Conservation (phyloP, 1,140 invertebrate species). For the Drosophila lacteicornis region DNA sequence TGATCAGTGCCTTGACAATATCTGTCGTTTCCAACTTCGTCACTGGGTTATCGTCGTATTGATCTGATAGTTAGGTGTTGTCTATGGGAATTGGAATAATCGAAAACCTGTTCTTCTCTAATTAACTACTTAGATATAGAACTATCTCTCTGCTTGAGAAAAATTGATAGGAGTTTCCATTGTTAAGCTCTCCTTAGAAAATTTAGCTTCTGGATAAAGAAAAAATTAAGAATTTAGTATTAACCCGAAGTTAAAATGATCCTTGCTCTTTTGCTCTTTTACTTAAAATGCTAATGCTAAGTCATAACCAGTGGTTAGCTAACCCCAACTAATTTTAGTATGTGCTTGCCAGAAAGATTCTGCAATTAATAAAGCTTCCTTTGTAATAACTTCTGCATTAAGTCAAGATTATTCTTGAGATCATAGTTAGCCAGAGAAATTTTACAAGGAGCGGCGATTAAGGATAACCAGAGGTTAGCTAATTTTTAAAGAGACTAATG, state of each 20-base stretch:
- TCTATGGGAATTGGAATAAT: background rate
- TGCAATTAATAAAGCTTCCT: background rate
- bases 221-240: accelerated
- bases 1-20: slow-evolving; percentile 34
- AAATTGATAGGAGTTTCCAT: background rate
- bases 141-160: background rate
- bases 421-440: no score
- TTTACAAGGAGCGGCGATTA: no score
- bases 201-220: background rate
- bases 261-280: accelerated
- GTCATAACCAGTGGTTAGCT: no score
- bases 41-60: slow-evolving; percentile 1
- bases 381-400: background rate
- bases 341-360: background rate
- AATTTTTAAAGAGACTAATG: no score
- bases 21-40: slow-evolving; percentile 21
- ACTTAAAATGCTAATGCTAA: no score
- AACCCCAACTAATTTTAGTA: no score
- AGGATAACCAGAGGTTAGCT: no score
- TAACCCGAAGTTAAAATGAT: background rate
- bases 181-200: background rate
- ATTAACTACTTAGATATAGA: no score
- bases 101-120: background rate
- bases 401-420: no score
- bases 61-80: slow-evolving; percentile 15